Conservation (phyloP, 2,888 invertebrate genomes). For the Synanthedon andrenaeformis region DNA sequence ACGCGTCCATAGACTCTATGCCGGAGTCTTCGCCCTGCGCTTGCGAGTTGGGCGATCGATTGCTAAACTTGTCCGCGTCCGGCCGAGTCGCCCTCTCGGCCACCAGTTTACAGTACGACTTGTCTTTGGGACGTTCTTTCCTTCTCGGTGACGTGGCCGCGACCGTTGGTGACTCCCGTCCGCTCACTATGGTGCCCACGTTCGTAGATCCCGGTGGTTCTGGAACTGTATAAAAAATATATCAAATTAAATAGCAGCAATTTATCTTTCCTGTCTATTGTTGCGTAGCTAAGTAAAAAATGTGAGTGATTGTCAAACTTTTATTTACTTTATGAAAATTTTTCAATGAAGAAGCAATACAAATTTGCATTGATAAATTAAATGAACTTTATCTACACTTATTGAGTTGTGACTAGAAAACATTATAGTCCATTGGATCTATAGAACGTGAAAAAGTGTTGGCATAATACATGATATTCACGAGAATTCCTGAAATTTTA, state of each 20-base stretch:
- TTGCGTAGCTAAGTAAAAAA: too few relatives aligned
- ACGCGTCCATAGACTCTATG: constrained; percentile 92
- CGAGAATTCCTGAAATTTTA: too few relatives aligned
- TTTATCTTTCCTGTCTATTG: too few relatives aligned
- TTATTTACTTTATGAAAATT: too few relatives aligned
- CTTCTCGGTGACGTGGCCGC: constrained; percentile 39
- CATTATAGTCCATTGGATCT: too few relatives aligned
- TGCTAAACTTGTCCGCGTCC: constrained; percentile 43
- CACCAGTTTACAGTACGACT: constrained; percentile 69
- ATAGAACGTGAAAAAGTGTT: too few relatives aligned
- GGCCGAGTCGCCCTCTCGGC: constrained; percentile 50
- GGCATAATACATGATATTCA: too few relatives aligned
- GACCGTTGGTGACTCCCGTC: constrained; percentile 17
- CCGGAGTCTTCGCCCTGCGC: constrained; percentile 89
- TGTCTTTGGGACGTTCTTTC: constrained; percentile 58
- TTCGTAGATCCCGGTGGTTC: constrained; percentile 76
- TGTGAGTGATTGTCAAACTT: too few relatives aligned
- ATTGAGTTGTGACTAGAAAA: too few relatives aligned
- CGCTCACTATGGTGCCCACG: constrained; percentile 71
- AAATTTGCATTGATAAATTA: too few relatives aligned
- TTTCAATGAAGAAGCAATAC: too few relatives aligned
- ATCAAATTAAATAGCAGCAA: background rate
- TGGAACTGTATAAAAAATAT: constrained; percentile 19
- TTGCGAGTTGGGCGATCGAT: constrained; percentile 61
- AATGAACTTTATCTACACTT: too few relatives aligned